These are phyloP conservation scores for Dasyurus viverrinus DNA, from an alignment of 2,113 vertebrate genomes.

Conservation along the genomic window DNA sequence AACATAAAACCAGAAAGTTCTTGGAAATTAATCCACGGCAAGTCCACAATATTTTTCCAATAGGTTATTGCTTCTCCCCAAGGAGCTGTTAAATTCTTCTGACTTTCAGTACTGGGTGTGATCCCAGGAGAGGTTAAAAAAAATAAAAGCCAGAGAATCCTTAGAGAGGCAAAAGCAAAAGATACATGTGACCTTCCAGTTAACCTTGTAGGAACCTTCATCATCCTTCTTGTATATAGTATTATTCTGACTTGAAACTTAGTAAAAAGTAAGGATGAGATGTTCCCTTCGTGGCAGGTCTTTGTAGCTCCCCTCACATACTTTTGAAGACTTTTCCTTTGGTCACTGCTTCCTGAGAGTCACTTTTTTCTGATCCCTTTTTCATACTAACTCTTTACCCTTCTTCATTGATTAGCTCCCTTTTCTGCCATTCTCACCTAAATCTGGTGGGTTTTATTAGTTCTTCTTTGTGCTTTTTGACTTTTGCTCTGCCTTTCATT, in stretches of 20 bases:
- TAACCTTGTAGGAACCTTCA: neutral
- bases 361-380: neutral
- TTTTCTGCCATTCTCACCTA: neutral
- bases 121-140: neutral
- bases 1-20: neutral
- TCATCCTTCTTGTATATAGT: neutral
- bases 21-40: neutral
- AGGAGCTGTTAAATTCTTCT: neutral
- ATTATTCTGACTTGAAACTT: neutral
- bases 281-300: neutral
- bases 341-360: neutral
- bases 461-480: neutral
- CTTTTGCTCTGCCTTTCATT: neutral
- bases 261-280: neutral
- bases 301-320: neutral
- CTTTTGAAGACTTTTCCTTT: neutral
- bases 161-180: neutral
- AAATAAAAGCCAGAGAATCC: neutral
- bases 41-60: neutral
- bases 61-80: neutral
- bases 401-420: neutral
- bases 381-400: neutral
- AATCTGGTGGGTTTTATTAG: neutral
- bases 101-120: neutral
- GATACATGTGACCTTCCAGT: neutral